A percentile compares a stretch with the other conserved stretches of the same genome.
Evolutionary conservation across 2,797 vertebrate genomes (phyloP).

Genomic region (Hafferia zeledoni): DNA sequence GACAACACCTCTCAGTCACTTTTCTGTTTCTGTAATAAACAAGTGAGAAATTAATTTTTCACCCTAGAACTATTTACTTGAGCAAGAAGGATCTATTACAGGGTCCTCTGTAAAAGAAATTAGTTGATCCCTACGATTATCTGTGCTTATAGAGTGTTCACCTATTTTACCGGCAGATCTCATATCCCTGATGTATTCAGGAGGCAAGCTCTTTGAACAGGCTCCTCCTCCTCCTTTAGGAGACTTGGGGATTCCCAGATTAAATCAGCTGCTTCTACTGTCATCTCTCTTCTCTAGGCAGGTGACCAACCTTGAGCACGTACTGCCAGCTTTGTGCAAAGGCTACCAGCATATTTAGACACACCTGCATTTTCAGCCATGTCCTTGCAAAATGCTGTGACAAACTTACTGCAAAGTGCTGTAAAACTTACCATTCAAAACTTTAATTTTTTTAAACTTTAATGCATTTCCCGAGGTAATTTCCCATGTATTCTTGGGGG

Average conservation of each 20-base stretch:
- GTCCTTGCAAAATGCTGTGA: background rate
- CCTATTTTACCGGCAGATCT: background rate
- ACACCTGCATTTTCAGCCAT: background rate
- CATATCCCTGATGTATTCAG: background rate
- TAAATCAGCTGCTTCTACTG: constrained; percentile 10
- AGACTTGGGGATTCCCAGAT: background rate
- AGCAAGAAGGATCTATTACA: background rate
- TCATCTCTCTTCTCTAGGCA: background rate
- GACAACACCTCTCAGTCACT: background rate
- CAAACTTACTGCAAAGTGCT: too few relatives aligned
- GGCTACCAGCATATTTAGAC: background rate
- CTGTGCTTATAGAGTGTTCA: background rate
- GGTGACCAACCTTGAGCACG: background rate
- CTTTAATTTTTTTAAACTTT: background rate
- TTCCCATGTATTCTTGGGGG: background rate
- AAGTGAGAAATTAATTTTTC: background rate
- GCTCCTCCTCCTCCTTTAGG: background rate
- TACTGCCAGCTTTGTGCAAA: background rate
- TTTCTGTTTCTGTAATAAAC: background rate
- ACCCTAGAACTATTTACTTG: background rate
- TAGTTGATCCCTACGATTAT: background rate
- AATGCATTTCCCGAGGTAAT: background rate
- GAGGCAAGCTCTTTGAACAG: background rate
- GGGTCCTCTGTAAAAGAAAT: background rate
- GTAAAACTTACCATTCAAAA: background rate